Conservation (phyloP, 2,797 vertebrate species). For the Acridotheres tristis region DNA sequence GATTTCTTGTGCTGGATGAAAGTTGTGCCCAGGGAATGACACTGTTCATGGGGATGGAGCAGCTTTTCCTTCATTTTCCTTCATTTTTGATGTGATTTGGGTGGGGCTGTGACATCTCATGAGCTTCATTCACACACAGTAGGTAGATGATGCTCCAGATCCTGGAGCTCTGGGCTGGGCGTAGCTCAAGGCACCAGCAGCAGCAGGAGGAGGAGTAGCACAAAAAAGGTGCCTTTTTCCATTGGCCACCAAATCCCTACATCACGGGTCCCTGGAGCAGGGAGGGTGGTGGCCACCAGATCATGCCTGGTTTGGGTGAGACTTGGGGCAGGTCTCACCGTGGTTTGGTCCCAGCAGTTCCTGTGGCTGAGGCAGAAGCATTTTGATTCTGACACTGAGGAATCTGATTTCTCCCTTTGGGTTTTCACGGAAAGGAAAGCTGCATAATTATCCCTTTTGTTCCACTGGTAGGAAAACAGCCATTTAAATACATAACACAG, state of each 20-base stretch:
- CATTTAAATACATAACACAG: neutral
- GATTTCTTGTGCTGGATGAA: neutral
- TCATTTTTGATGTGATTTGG: accelerated
- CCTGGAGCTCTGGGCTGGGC: accelerated
- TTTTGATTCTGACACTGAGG: accelerated
- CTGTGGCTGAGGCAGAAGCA: neutral
- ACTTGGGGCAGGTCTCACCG: neutral
- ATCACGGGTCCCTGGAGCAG: accelerated
- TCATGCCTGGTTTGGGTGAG: neutral
- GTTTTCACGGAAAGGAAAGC: neutral
- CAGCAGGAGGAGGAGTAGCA: accelerated
- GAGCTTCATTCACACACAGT: accelerated
- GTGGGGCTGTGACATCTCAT: neutral
- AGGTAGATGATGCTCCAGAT: neutral
- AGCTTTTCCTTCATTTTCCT: neutral
- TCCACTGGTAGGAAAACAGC: neutral
- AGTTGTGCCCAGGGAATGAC: neutral
- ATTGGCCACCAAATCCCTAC: neutral
- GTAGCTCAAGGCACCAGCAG: neutral
- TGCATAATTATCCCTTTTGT: neutral
- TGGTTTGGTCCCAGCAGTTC: neutral
- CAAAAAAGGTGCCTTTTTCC: neutral
- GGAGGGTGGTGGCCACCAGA: neutral
- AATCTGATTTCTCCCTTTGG: neutral
- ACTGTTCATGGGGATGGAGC: accelerated